Evolutionary conservation across 2,797 vertebrate species (phyloP).

Genomic region (Tragelaphus eurycerus): DNA sequence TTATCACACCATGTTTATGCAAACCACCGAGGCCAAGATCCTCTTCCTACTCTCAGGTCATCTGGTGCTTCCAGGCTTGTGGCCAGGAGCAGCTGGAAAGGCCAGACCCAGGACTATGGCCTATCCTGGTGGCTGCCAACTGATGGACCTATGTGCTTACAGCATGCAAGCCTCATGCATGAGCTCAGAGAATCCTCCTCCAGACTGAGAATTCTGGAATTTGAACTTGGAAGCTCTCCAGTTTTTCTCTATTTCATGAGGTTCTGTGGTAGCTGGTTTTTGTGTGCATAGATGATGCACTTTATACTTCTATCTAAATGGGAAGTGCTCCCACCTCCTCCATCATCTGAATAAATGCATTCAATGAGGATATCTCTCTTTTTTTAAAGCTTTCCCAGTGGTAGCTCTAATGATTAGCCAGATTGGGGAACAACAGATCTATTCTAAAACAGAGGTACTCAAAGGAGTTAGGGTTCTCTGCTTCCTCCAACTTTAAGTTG

Average conservation of each 20-base stretch:
- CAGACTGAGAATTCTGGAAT: neutral
- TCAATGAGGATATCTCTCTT: neutral
- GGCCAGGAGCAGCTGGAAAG: slow-evolving; percentile 40
- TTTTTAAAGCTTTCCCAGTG: neutral
- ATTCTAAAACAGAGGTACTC: neutral
- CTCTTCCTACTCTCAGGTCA: neutral
- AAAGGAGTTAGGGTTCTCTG: neutral
- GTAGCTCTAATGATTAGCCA: neutral
- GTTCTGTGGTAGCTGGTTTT: neutral
- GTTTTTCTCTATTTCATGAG: neutral
- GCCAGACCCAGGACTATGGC: neutral
- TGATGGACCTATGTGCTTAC: neutral
- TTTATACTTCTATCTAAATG: neutral
- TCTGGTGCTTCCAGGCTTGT: neutral
- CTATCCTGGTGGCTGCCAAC: neutral
- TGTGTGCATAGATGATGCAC: neutral
- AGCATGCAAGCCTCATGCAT: neutral
- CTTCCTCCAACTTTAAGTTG: neutral
- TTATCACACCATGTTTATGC: neutral
- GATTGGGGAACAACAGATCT: neutral
- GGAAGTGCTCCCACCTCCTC: neutral
- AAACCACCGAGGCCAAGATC: neutral
- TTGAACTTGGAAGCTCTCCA: neutral
- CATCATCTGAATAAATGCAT: neutral
- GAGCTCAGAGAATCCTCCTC: neutral